These are phyloP conservation scores for Acanthiza pusilla DNA, from an alignment of 2,797 vertebrate species.

Conservation along the genomic window DNA sequence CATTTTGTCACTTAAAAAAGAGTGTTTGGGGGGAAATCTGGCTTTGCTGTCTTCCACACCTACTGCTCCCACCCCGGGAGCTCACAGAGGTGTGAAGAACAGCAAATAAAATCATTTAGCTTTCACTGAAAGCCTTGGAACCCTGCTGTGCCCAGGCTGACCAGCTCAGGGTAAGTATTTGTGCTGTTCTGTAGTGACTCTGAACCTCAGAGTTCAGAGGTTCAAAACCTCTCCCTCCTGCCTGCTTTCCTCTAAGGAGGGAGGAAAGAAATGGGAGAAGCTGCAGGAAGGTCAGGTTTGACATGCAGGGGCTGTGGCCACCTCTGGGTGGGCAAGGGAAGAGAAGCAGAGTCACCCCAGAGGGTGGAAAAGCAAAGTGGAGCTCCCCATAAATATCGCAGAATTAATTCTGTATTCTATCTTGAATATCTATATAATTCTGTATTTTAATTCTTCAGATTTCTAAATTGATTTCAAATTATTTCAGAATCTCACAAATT, in stretches of 20 bases:
- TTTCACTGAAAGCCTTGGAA: not conserved
- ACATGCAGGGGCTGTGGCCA: not conserved
- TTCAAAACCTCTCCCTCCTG: not conserved
- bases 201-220: too few species aligned
- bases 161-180: not conserved
- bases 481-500: not conserved
- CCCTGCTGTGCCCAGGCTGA: not conserved
- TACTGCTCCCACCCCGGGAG: not conserved
- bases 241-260: not conserved
- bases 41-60: not conserved
- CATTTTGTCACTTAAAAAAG: not conserved
- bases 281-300: not conserved
- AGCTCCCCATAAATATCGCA: not conserved
- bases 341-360: not conserved
- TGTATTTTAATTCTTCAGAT: too few species aligned
- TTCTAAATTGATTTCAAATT: not conserved
- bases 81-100: not conserved
- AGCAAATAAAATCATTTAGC: not conserved
- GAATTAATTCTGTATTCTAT: not conserved
- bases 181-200: not conserved
- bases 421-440: too few species aligned
- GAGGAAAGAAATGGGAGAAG: not conserved
- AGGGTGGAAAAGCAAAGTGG: not conserved
- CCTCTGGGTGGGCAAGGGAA: not conserved
- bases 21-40: not conserved